Evolutionary conservation across 2,888 invertebrate species (phyloP).

Genomic region (Nipponacmea schrenckii): DNA sequence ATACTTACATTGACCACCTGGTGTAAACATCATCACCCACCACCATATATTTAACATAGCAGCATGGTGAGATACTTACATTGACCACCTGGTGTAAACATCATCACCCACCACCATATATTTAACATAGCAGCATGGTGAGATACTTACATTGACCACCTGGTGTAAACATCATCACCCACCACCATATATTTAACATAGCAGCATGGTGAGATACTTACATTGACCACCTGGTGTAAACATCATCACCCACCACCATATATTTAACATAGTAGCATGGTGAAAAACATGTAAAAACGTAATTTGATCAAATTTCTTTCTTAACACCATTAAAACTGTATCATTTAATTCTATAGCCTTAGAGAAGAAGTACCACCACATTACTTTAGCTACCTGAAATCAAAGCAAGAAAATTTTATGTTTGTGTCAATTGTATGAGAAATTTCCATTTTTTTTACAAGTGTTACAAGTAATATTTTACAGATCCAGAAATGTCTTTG

Average conservation of each 20-base stretch:
- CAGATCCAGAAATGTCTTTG: no score
- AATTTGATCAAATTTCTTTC: constrained; percentile 90
- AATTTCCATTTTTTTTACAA: no score
- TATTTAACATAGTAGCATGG: constrained; percentile 91
- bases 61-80: no score
- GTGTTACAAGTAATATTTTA: no score
- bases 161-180: not conserved
- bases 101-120: no score
- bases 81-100: no score
- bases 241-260: constrained; percentile 90
- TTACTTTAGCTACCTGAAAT: constrained; percentile 60
- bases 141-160: not conserved
- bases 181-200: not conserved
- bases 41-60: no score
- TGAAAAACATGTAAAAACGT: constrained; percentile 94
- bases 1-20: no score
- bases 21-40: no score
- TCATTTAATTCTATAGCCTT: constrained; percentile 67
- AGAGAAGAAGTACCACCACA: constrained; percentile 67
- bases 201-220: constrained; percentile 68
- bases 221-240: constrained; percentile 74
- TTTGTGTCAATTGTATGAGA: no score
- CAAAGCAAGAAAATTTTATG: constrained; percentile 11
- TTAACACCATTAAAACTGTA: constrained; percentile 82
- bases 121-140: not conserved